Conservation (phyloP, 2,797 vertebrate genomes). For the Karalla daura region DNA sequence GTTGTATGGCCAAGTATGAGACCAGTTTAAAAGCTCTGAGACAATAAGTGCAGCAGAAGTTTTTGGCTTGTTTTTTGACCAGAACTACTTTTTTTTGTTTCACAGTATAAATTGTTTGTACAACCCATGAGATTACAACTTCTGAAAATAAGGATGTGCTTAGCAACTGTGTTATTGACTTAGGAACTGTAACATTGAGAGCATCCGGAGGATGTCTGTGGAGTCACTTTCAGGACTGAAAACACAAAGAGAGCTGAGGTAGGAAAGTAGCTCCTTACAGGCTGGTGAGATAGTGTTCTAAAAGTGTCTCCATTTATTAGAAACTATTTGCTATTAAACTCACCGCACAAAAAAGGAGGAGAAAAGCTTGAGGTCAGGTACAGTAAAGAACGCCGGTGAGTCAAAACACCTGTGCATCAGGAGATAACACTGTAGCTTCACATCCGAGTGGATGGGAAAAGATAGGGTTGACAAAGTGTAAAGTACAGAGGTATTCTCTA, state of each 20-base stretch:
- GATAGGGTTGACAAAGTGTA: neutral
- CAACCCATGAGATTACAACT: neutral
- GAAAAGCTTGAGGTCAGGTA: conserved; percentile 16
- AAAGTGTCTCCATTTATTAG: neutral
- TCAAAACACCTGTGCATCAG: neutral
- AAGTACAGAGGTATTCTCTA: neutral
- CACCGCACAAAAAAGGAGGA: neutral
- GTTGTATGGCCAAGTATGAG: neutral
- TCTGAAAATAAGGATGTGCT: neutral
- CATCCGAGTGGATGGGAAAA: neutral
- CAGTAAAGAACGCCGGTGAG: conserved; percentile 30
- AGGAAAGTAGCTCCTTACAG: conserved; percentile 25
- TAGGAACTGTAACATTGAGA: conserved; percentile 17
- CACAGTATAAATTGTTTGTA: neutral
- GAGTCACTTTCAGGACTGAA: conserved; percentile 6
- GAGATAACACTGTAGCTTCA: conserved; percentile 9
- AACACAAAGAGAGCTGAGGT: conserved; percentile 57
- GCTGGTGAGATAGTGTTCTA: neutral
- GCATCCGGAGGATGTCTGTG: conserved; percentile 9
- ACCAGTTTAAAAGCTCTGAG: neutral
- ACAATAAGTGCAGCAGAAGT: neutral
- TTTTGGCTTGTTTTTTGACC: neutral
- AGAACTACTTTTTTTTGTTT: too few species aligned
- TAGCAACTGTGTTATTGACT: neutral
- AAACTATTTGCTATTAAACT: neutral